These are phyloP conservation scores for Sarcophaga carnaria DNA, from an alignment of 2,888 invertebrate genomes.

Conservation along the genomic window DNA sequence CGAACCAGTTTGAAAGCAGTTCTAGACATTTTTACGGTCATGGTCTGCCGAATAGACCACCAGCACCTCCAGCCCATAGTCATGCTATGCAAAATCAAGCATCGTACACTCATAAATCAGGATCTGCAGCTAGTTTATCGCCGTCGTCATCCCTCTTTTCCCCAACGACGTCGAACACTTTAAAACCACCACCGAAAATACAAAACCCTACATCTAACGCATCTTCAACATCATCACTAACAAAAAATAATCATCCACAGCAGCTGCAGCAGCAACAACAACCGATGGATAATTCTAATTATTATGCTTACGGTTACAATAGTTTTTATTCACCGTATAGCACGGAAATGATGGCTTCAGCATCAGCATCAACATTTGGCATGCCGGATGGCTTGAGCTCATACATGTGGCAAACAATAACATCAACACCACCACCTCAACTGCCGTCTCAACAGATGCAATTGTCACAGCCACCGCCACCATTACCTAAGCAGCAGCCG, in stretches of 20 bases:
- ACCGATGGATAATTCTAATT: constrained; percentile 8
- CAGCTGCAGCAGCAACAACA: constrained; percentile 19
- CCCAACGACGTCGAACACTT: neutral
- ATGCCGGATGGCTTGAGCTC: constrained; percentile 35
- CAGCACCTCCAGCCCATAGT: neutral
- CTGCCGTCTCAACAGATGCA: constrained; percentile 39
- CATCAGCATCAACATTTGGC: constrained; percentile 46
- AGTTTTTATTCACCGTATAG: constrained; percentile 27
- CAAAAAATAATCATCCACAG: constrained; percentile 25
- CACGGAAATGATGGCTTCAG: neutral
- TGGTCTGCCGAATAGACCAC: neutral
- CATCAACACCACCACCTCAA: constrained; percentile 54
- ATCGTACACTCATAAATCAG: constrained; percentile 2
- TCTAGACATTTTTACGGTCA: constrained; percentile 23
- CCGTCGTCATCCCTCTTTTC: constrained; percentile 4
- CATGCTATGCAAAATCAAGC: constrained; percentile 10
- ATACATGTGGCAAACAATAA: constrained; percentile 65
- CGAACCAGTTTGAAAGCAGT: constrained; percentile 26
- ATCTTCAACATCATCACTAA: constrained; percentile 41
- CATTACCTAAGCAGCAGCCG: neutral
- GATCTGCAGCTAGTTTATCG: neutral
- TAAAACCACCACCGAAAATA: constrained; percentile 3
- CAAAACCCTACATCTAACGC: neutral
- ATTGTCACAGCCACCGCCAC: constrained; percentile 22
- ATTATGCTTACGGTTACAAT: constrained; percentile 23